Base-by-base conservation (phyloP, 2,888 invertebrate species). In the Hirtodrosophila confusa region DNA sequence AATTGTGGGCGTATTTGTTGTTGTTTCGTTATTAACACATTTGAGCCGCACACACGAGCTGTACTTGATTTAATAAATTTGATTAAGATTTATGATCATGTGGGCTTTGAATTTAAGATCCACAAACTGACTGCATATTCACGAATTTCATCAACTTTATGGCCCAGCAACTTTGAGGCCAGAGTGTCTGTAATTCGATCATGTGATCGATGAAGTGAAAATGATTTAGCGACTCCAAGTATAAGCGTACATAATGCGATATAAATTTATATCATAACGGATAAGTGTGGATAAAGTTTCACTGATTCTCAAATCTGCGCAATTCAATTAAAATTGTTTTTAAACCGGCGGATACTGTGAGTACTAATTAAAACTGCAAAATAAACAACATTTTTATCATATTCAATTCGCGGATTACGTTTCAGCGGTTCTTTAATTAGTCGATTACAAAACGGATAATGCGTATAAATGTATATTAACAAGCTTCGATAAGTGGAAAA, bases 1-100 rank as follows among this genome's bases (percentile, higher is more conserved):
- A 65, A 70, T 75, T 68, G 89, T 89, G 87, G 89, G 88, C 82
- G 89, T 77, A 60, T 64, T 65, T 41, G 48, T 72, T 72, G 50
- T 69, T 80, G 23, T 64, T 56, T 58, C 49, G 48, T 60, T 66
- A 80, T 84, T 76, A 76, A 84, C 77, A 80, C 75, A 77, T 61
- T 62, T 39, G 39, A 57, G n/a, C 33, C 41, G n/a, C 40, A 43
- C 24, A 54, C 62, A 49, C 39, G 31, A 53, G 37, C 43, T 57
- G 73, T 62, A 80, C 84, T 88, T 90, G 88, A 90, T 90, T 89
- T 90, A 75, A 88, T 89, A 85, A 89, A 90, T 77, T 88, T 86
- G 80, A 89, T 89, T 89, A 88, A 75, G 82, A 89, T 88, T 89
- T 85, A 89, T 78, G 78, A 75, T 71, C 66, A 65, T 65, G 69